Evolutionary conservation across 2,113 vertebrate species (phyloP).

Genomic region (Eretmochelys imbricata): DNA sequence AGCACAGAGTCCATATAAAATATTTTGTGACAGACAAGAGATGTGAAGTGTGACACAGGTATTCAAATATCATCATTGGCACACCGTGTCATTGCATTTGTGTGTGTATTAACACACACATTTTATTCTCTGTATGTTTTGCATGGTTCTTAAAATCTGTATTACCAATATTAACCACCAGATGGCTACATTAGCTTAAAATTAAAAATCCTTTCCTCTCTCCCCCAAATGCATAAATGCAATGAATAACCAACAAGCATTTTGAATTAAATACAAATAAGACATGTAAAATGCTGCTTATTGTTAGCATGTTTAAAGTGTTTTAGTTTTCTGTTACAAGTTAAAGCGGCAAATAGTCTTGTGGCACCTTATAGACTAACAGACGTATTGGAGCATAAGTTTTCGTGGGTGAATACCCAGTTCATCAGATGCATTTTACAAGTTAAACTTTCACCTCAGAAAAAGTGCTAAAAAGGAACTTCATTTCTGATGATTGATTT

Average conservation of each 20-base stretch:
- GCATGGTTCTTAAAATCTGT: background rate
- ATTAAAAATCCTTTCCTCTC: background rate
- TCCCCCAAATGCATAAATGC: background rate
- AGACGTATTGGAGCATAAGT: too few species aligned
- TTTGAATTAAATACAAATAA: conserved; percentile 3
- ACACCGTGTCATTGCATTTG: background rate
- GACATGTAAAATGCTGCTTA: fast-evolving
- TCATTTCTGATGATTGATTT: background rate
- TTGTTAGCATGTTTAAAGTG: background rate
- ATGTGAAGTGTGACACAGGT: fast-evolving
- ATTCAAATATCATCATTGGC: background rate
- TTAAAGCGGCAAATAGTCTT: background rate
- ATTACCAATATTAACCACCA: conserved; percentile 73
- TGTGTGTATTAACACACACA: background rate
- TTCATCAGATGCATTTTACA: background rate
- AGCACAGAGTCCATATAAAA: background rate
- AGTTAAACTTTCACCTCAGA: background rate
- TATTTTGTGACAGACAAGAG: background rate
- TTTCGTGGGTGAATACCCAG: too few species aligned
- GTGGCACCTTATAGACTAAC: too few species aligned
- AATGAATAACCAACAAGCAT: fast-evolving
- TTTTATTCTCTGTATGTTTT: background rate
- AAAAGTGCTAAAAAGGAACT: background rate
- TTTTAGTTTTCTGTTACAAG: background rate
- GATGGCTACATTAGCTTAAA: conserved; percentile 76